A percentile compares a stretch with the other conserved stretches of the same genome.
These are phyloP conservation scores for Trichopria drosophilae DNA, from an alignment of 2,888 invertebrate genomes.

Conservation along the genomic window DNA sequence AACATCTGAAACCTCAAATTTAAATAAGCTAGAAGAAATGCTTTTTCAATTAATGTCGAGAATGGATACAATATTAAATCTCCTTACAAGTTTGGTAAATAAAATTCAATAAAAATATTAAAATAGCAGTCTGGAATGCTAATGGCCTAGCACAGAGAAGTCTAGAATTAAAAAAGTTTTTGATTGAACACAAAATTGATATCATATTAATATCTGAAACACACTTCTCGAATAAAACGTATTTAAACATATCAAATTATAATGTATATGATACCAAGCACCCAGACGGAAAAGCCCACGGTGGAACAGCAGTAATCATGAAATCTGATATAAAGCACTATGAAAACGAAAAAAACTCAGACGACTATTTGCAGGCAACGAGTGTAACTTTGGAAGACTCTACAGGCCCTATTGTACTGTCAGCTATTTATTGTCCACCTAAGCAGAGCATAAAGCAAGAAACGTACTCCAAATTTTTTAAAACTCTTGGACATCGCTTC, in stretches of 20 bases:
- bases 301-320: slow-evolving; percentile 20
- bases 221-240: background rate
- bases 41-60: slow-evolving; percentile 1
- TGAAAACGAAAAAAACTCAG: too few relatives aligned
- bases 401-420: slow-evolving; percentile 22
- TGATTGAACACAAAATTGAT: slow-evolving; percentile 12
- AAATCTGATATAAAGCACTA: slow-evolving; percentile 3
- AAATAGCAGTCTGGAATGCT: too few relatives aligned
- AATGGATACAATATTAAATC: slow-evolving; percentile 7
- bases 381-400: background rate
- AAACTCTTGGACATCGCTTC: slow-evolving; percentile 27
- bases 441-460: slow-evolving; percentile 31
- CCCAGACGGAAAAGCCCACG: slow-evolving; percentile 21
- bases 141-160: slow-evolving; percentile 19
- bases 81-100: background rate
- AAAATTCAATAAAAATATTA: too few relatives aligned
- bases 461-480: slow-evolving; percentile 16
- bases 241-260: slow-evolving; percentile 5
- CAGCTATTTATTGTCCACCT: slow-evolving; percentile 37
- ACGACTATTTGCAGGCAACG: background rate
- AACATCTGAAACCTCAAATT: background rate
- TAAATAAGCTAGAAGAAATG: background rate
- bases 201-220: slow-evolving; percentile 3
- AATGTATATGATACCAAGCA: slow-evolving; percentile 23
- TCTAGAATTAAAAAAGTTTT: slow-evolving; percentile 16